Evolutionary conservation across 2,888 invertebrate genomes (phyloP).

Genomic region (Nycteola revayana): DNA sequence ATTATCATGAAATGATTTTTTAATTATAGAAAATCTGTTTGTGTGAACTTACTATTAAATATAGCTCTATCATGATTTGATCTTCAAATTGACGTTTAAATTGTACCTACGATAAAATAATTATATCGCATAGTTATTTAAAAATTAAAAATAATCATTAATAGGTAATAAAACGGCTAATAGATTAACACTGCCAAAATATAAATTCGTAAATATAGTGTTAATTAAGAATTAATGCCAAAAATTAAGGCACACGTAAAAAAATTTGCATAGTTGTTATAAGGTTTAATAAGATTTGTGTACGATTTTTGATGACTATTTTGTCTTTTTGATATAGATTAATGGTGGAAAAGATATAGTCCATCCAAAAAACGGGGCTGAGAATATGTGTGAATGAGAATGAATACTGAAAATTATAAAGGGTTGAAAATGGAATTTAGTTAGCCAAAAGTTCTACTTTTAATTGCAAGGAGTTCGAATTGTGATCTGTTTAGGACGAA

Average conservation of each 20-base stretch:
- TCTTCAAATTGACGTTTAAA: constrained; percentile 21
- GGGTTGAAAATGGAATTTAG: constrained; percentile 42
- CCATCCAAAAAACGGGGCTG: constrained; percentile 45
- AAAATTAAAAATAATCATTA: constrained; percentile 24
- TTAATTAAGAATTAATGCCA: constrained; percentile 50
- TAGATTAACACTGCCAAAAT: constrained; percentile 76
- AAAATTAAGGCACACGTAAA: constrained; percentile 45
- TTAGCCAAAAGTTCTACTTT: constrained; percentile 46
- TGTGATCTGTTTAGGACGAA: constrained; percentile 65
- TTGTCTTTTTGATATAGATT: constrained; percentile 58
- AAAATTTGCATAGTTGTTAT: constrained; percentile 49
- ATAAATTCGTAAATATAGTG: constrained; percentile 53
- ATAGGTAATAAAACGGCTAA: constrained; percentile 42
- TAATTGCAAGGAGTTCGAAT: constrained; percentile 47
- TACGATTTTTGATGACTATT: constrained; percentile 76
- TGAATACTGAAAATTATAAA: constrained; percentile 35
- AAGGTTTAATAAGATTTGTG: constrained; percentile 56
- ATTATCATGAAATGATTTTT: constrained; percentile 53
- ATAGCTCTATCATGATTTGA: constrained; percentile 22
- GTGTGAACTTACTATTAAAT: constrained; percentile 29
- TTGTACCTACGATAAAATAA: constrained; percentile 13
- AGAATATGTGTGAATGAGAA: too few relatives aligned
- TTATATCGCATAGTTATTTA: constrained; percentile 21
- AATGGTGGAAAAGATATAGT: constrained; percentile 50
- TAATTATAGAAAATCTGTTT: constrained; percentile 28